Base-by-base conservation (phyloP, 2,797 vertebrate genomes). In the Paguma larvata region DNA sequence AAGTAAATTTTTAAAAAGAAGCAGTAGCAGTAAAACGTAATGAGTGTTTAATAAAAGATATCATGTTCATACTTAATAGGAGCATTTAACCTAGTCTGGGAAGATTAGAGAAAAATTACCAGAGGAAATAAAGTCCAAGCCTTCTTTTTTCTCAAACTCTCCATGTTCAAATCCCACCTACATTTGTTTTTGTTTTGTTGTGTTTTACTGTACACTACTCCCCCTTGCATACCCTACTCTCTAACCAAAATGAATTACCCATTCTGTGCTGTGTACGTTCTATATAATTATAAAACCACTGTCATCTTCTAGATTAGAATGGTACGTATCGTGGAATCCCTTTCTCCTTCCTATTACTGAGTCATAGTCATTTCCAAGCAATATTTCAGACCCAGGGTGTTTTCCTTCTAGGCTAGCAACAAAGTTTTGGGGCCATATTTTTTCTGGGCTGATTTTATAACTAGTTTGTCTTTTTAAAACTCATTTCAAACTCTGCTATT, bases 381-480 rank as follows among this genome's bases (percentile, higher is more conserved):
- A 16, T 88, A 85, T 87, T 93, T 93, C 78, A 84, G 48, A 70
- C 30, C 41, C 23, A 25, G 1, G n/a, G 25, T 91, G 27, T 95
- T 92, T 96, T 89, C 19, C 30, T 93, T 85, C 30, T 88, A 59
- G 46, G 5, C 32, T 89, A 56, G 72, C 19, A 38, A 23, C 48
- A 67, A 83, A 79, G 30, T 94, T 91, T 94, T 2, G 11, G 25
- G 10, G 8, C 32, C 30, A 27, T 86, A 30, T 94, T 89, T 82
- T 82, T 93, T 80, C 53, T 70, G 63, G 25, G 5, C 9, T 93
- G 44, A 59, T 82, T 92, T 77, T 90, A 86, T 67, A 83, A 86
- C 4, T 44, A 13, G 25, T 4, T 67, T 95, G 38, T 88, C 62
- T 96, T 12, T 25, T 96, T 95, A 75, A 91, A 87, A 73, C 30